Conservation (phyloP, 2,797 vertebrate genomes). For the Tinamus major region DNA sequence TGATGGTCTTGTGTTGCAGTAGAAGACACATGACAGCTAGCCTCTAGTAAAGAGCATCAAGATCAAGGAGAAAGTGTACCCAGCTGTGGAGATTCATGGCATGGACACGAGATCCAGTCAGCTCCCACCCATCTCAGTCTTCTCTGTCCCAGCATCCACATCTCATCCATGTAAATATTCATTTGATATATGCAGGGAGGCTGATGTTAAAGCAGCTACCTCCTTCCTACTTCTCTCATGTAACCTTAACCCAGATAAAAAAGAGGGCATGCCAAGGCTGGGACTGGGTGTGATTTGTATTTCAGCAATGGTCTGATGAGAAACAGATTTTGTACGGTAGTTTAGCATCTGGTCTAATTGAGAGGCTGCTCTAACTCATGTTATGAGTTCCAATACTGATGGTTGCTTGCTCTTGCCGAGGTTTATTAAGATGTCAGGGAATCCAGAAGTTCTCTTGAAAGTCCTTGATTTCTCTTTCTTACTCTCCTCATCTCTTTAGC, state of each 20-base stretch:
- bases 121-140: not conserved
- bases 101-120: not conserved
- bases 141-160: not conserved
- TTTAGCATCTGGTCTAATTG: not conserved
- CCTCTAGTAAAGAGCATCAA: no score
- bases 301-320: not conserved
- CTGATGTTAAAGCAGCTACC: not conserved
- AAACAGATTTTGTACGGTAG: no score
- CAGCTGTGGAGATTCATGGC: not conserved
- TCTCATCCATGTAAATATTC: not conserved
- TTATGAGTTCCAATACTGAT: not conserved
- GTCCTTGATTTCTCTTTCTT: not conserved
- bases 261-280: not conserved
- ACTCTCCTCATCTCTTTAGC: not conserved
- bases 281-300: not conserved
- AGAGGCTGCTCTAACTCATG: not conserved
- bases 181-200: not conserved
- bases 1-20: not conserved
- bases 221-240: not conserved
- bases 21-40: not conserved
- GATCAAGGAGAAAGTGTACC: not conserved
- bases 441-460: not conserved
- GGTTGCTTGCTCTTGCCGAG: not conserved
- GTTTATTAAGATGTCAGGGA: not conserved
- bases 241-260: not conserved